Evolutionary conservation across 1,140 invertebrate genomes (phyloP).

Genomic region (Achroia grisella): DNA sequence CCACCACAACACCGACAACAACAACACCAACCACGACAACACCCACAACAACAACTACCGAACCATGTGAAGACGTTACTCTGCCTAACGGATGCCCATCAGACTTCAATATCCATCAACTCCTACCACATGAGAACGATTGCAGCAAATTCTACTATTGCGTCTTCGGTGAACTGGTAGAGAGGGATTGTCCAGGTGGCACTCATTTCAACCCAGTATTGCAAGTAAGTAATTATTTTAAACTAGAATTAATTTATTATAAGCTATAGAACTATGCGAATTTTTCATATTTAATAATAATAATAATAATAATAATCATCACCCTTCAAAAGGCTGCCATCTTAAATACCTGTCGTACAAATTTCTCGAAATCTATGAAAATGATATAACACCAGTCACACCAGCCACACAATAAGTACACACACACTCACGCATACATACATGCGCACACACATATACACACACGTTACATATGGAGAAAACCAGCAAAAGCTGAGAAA

Average conservation of each 20-base stretch:
- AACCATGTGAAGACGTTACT: not conserved
- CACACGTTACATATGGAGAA: too few species aligned
- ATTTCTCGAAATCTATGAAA: too few species aligned
- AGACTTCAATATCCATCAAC: slow-evolving; percentile 21
- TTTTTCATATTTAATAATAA: too few species aligned
- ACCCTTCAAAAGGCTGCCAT: too few species aligned
- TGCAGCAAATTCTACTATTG: slow-evolving; percentile 42
- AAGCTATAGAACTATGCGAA: too few species aligned
- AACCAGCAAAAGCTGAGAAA: too few species aligned
- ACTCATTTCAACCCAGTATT: slow-evolving; percentile 23
- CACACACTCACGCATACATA: too few species aligned
- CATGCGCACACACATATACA: too few species aligned
- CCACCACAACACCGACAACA: slow-evolving; percentile 3
- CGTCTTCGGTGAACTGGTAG: slow-evolving; percentile 23
- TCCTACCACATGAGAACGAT: slow-evolving; percentile 35
- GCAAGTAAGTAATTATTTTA: slow-evolving; percentile 18
- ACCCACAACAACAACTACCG: not conserved
- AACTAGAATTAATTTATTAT: slow-evolving; percentile 3
- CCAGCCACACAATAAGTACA: too few species aligned
- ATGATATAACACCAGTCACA: too few species aligned
- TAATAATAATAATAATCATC: too few species aligned
- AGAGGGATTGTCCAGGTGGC: slow-evolving; percentile 19
- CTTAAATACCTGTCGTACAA: too few species aligned
- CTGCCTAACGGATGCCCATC: slow-evolving; percentile 31
- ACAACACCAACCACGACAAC: slow-evolving; percentile 1